These are phyloP conservation scores for Steinernema feltiae DNA, from an alignment of 1,140 invertebrate genomes.

Conservation along the genomic window DNA sequence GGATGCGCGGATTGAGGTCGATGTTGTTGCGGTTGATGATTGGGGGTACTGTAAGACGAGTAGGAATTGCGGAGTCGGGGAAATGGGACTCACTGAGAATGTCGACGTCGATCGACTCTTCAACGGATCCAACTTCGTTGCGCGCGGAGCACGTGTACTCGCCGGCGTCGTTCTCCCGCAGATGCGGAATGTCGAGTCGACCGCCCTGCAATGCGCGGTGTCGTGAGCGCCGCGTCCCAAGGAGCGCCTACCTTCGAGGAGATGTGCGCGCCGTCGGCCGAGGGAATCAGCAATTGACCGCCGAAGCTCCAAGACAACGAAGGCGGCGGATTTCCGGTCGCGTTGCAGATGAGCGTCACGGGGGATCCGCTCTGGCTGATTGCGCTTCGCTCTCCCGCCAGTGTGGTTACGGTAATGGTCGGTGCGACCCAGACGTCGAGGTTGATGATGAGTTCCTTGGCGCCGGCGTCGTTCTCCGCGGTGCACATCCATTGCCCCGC, in stretches of 20 bases:
- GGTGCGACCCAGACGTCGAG: constrained; percentile 47
- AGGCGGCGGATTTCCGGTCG: constrained; percentile 46
- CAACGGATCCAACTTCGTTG: constrained; percentile 48
- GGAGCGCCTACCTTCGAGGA: constrained; percentile 32
- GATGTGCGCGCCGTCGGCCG: constrained; percentile 41
- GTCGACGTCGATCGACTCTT: constrained; percentile 43
- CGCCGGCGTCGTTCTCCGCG: constrained; percentile 54
- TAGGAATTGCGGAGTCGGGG: neutral
- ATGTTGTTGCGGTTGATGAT: constrained; percentile 44
- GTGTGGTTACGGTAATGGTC: neutral
- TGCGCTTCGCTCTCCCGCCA: constrained; percentile 18
- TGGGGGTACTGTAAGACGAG: constrained; percentile 47
- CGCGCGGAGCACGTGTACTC: constrained; percentile 47
- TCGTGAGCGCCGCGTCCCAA: neutral
- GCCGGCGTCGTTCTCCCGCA: constrained; percentile 41
- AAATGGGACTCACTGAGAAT: constrained; percentile 37
- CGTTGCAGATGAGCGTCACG: constrained; percentile 46
- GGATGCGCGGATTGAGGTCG: constrained; percentile 46
- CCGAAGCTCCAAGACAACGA: constrained; percentile 32
- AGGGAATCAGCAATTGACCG: constrained; percentile 39
- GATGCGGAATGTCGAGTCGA: constrained; percentile 46
- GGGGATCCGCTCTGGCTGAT: constrained; percentile 43
- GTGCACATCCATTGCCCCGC: constrained; percentile 49
- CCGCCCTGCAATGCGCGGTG: constrained; percentile 39
- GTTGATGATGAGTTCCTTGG: constrained; percentile 35